Percentiles rank a stretch among this genome's conserved stretches.
These are phyloP conservation scores for Phallusia fumigata DNA, from an alignment of 23 tunicate genomes.

Conservation along the genomic window DNA sequence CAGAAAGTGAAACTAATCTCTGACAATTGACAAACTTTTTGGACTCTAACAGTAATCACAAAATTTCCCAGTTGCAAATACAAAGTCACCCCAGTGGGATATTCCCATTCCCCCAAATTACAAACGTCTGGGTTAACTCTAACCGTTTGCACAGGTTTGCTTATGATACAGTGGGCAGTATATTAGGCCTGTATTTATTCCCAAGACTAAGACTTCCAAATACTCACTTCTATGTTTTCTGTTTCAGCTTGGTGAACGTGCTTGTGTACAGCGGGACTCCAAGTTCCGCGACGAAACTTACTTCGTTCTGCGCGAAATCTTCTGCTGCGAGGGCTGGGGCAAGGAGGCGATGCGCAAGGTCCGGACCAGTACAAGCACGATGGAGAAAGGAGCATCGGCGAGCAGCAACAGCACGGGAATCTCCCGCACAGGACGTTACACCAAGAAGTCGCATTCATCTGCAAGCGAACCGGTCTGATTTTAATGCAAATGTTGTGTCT, in stretches of 20 bases:
- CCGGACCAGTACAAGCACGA: not conserved
- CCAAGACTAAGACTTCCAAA: no score
- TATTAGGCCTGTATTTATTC: no score
- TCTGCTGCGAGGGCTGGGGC: not conserved
- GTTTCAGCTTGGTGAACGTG: not conserved
- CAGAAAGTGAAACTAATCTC: no score
- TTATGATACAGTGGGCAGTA: no score
- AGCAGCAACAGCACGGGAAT: constrained; percentile 2
- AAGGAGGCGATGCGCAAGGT: not conserved
- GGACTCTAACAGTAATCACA: no score
- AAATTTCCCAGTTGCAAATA: no score
- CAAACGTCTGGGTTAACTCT: no score
- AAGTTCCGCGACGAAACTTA: not conserved
- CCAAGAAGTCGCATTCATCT: not conserved
- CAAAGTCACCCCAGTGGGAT: no score
- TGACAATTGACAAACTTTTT: no score
- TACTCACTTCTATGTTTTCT: not conserved
- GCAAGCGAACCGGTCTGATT: not conserved
- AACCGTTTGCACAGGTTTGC: no score
- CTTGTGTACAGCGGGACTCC: constrained; percentile 2
- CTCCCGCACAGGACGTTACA: not conserved
- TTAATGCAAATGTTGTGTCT: not conserved
- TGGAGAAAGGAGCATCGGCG: not conserved
- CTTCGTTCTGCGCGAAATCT: not conserved
- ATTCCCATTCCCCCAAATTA: no score